Evolutionary conservation across 2,888 invertebrate genomes (phyloP).

Genomic region (Scotopteryx bipunctaria): DNA sequence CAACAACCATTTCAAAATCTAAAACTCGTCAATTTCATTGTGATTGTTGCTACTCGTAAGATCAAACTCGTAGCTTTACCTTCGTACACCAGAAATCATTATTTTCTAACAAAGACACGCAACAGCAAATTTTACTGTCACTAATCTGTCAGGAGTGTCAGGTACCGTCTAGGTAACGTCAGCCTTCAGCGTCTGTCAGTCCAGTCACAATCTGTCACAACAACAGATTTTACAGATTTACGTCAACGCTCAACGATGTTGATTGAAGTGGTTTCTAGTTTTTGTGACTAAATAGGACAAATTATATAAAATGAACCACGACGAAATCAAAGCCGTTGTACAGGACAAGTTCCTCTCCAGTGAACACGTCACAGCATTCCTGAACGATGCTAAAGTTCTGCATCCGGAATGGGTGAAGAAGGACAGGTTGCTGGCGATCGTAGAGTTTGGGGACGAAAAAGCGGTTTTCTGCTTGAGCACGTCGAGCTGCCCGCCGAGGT

Average conservation of each 20-base stretch:
- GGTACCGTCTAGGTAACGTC: too few relatives aligned
- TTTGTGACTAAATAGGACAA: conserved; percentile 35
- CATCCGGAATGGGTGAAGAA: conserved; percentile 76
- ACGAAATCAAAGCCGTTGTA: conserved; percentile 74
- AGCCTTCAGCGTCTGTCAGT: conserved; percentile 23
- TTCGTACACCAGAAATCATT: too few relatives aligned
- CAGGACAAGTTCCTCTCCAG: conserved; percentile 79
- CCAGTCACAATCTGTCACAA: conserved; percentile 24
- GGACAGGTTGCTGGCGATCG: conserved; percentile 74
- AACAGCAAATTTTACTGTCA: too few relatives aligned
- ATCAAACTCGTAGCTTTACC: too few relatives aligned
- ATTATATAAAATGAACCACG: conserved; percentile 72
- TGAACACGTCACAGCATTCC: conserved; percentile 73
- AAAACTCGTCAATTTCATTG: too few relatives aligned
- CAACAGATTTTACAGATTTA: conserved; percentile 10
- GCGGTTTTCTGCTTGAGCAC: conserved; percentile 78
- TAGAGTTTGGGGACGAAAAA: conserved; percentile 79
- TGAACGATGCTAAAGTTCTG: conserved; percentile 75
- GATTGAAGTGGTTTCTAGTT: conserved; percentile 29
- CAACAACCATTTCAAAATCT: too few relatives aligned
- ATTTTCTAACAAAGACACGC: too few relatives aligned
- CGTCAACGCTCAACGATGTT: conserved; percentile 43
- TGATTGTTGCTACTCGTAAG: too few relatives aligned
- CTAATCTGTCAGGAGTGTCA: too few relatives aligned
- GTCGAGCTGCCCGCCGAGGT: conserved; percentile 86